phyloP scores from a whole-genome alignment of 2,113 vertebrate species.

The Nesoenas mayeri region DNA sequence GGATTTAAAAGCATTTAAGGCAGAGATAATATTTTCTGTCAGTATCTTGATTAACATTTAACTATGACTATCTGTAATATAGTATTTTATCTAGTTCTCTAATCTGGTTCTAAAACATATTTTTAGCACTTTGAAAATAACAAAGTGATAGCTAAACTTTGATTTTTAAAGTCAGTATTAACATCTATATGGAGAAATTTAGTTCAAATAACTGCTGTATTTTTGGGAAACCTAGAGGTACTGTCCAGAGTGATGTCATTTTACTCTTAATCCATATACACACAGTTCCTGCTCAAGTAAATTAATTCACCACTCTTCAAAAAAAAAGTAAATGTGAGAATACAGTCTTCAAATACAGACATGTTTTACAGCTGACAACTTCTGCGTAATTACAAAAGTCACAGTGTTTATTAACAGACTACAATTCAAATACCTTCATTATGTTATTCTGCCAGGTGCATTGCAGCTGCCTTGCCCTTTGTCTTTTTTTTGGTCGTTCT shows the following conservation, averaged over 20 bases:
- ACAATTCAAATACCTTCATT: background rate
- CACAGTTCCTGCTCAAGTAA: background rate
- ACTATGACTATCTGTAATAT: background rate
- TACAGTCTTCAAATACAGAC: background rate
- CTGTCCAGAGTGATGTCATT: background rate
- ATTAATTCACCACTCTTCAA: background rate
- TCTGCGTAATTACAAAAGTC: background rate
- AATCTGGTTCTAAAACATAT: background rate
- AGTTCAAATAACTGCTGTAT: background rate
- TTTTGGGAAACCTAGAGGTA: background rate
- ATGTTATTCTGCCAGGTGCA: background rate
- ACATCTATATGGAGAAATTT: background rate
- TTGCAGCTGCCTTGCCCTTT: background rate
- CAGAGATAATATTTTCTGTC: background rate
- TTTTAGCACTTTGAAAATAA: background rate
- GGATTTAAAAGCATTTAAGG: background rate
- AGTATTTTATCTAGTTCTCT: background rate
- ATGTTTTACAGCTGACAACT: background rate
- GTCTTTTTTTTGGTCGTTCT: background rate
- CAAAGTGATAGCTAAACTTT: background rate
- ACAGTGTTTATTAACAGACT: slow-evolving; percentile 22
- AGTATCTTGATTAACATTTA: background rate
- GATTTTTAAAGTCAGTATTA: background rate
- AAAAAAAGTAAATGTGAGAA: background rate
- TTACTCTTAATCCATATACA: background rate